phyloP scores from a whole-genome alignment of 2,797 vertebrate species.

The Gambelia wislizenii region DNA sequence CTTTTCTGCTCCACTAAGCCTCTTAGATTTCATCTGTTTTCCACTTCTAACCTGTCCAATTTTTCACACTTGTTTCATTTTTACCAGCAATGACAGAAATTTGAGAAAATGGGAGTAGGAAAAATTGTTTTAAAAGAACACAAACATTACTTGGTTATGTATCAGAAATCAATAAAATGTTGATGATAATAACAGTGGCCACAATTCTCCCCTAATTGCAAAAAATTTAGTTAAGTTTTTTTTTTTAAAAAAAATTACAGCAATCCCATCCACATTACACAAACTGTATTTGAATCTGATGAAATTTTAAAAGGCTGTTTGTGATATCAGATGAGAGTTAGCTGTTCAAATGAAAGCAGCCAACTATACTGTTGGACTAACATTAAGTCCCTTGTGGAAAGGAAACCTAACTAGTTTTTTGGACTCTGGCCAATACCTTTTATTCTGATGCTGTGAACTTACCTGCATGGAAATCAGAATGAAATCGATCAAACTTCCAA shows the following conservation, averaged over 20 bases:
- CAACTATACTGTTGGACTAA: background rate
- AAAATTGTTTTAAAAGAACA: background rate
- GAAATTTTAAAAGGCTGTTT: background rate
- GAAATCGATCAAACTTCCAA: conserved; percentile 96
- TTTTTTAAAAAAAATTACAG: background rate
- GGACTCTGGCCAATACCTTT: background rate
- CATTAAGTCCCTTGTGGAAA: background rate
- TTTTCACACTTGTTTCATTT: background rate
- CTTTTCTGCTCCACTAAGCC: background rate
- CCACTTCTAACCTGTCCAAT: too few relatives aligned
- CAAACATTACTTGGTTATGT: background rate
- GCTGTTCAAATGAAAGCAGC: background rate
- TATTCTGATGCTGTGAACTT: conserved; percentile 66
- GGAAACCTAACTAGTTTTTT: background rate
- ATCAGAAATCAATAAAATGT: conserved; percentile 2
- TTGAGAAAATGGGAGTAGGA: background rate
- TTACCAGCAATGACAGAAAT: background rate
- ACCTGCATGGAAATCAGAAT: conserved; percentile 99
- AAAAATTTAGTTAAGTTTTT: background rate
- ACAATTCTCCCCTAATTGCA: background rate
- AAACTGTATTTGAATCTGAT: conserved; percentile 8
- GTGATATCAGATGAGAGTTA: background rate
- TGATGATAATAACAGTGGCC: background rate
- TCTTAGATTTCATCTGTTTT: background rate
- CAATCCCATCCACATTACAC: background rate